These are phyloP conservation scores for Patiria miniata DNA, from an alignment of 35 echinoderm and acorn worm genomes.

Conservation along the genomic window DNA sequence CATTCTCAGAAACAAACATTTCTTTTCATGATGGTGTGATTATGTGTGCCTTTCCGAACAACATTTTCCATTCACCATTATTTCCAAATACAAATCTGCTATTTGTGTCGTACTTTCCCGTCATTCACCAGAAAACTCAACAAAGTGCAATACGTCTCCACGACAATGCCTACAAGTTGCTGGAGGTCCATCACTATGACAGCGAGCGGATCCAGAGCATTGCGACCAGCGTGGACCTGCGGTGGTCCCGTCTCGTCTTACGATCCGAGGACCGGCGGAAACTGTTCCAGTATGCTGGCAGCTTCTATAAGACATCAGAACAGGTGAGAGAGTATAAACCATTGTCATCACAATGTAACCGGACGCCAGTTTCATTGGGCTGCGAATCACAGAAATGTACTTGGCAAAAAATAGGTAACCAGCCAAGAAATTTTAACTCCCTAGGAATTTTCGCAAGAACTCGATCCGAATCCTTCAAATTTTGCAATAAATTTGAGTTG, in stretches of 20 bases:
- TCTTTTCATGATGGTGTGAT: too few species aligned
- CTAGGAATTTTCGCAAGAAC: too few species aligned
- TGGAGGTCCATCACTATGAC: slow-evolving; percentile 89
- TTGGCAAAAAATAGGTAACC: not conserved
- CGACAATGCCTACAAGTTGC: slow-evolving; percentile 79
- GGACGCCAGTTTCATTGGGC: not conserved
- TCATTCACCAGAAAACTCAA: slow-evolving; percentile 89
- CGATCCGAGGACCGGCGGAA: slow-evolving; percentile 92
- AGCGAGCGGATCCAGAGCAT: slow-evolving; percentile 78
- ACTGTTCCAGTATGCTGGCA: slow-evolving; percentile 85
- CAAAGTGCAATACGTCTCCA: slow-evolving; percentile 99
- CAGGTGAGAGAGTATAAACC: slow-evolving; percentile 55
- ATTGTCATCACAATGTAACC: not conserved
- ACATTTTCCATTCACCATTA: too few species aligned
- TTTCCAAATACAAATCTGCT: too few species aligned
- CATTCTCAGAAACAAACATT: too few species aligned
- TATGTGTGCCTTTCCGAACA: too few species aligned
- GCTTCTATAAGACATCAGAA: slow-evolving; percentile 98
- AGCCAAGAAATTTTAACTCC: too few species aligned
- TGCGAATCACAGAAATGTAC: not conserved
- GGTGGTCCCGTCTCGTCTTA: slow-evolving; percentile 90
- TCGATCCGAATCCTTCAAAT: too few species aligned
- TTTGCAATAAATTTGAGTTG: too few species aligned
- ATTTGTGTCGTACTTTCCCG: too few species aligned
- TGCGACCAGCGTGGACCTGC: slow-evolving; percentile 65